Evolutionary conservation across 1,140 invertebrate species (phyloP).

Genomic region (Heliconius hewitsoni): DNA sequence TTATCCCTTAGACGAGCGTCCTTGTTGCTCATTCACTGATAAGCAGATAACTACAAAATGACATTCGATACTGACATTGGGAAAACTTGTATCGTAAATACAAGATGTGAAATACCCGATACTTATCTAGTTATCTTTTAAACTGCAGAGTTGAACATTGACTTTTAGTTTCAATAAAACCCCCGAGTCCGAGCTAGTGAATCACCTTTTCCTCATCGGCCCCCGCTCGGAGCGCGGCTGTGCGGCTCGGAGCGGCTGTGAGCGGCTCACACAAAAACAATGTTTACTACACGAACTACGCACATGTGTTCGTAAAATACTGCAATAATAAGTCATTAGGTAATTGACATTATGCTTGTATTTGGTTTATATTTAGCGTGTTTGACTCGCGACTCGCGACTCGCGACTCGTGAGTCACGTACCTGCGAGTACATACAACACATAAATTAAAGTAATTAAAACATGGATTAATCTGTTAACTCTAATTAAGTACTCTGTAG

Average conservation of each 20-base stretch:
- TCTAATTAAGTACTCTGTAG: not conserved
- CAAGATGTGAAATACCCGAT: not conserved
- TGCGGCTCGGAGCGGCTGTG: not conserved
- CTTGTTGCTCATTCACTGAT: not conserved
- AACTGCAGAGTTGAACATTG: not conserved
- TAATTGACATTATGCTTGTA: not conserved
- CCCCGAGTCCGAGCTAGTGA: not conserved
- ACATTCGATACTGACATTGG: not conserved
- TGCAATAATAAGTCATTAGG: not conserved
- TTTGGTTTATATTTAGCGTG: not conserved
- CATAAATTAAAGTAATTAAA: not conserved
- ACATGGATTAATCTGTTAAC: not conserved
- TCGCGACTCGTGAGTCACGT: not conserved
- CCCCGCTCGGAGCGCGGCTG: not conserved
- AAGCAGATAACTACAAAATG: not conserved
- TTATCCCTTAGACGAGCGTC: not conserved
- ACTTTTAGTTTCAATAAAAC: not conserved
- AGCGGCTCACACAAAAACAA: not conserved
- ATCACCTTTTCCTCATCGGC: not conserved
- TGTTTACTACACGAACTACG: not conserved
- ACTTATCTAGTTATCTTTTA: not conserved
- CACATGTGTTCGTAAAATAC: not conserved
- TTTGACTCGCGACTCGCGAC: not conserved
- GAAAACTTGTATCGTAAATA: not conserved
- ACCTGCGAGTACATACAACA: not conserved